Percentiles rank a stretch among this genome's conserved stretches.
Evolutionary conservation across 2,113 vertebrate genomes (phyloP).

Genomic region (Corythornis madagascariensis): DNA sequence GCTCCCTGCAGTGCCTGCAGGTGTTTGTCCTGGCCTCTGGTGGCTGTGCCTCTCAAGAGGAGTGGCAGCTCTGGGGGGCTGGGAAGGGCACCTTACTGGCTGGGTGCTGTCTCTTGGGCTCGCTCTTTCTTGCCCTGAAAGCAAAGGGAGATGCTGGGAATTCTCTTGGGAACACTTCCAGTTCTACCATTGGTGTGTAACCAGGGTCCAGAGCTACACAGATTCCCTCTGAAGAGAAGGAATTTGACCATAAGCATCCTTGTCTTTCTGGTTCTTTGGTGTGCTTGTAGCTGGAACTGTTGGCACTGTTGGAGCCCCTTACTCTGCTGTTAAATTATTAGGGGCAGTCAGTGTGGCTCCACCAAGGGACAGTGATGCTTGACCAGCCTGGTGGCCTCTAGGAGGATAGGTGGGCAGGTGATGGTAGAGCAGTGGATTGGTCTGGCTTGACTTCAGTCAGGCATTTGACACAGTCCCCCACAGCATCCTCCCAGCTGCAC

Average conservation of each 20-base stretch:
- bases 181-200: neutral
- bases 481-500: too few species aligned
- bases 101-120: neutral
- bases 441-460: too few species aligned
- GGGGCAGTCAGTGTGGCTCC: too few species aligned
- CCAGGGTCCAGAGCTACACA: neutral
- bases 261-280: neutral
- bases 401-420: too few species aligned
- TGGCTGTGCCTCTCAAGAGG: neutral
- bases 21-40: neutral
- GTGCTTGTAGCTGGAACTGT: neutral
- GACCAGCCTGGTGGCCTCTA: too few species aligned
- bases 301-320: neutral
- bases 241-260: neutral
- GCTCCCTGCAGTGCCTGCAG: neutral
- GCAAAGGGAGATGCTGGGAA: neutral
- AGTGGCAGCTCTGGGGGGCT: neutral
- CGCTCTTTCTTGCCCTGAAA: neutral
- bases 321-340: neutral
- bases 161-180: neutral
- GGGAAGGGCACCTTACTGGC: neutral
- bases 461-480: too few species aligned
- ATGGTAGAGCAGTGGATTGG: too few species aligned
- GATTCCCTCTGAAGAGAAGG: neutral
- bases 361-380: too few species aligned